A percentile compares a stretch with the other conserved stretches of the same genome.
Conservation (phyloP, 2,888 invertebrate species). For the Aplocera efformata region DNA sequence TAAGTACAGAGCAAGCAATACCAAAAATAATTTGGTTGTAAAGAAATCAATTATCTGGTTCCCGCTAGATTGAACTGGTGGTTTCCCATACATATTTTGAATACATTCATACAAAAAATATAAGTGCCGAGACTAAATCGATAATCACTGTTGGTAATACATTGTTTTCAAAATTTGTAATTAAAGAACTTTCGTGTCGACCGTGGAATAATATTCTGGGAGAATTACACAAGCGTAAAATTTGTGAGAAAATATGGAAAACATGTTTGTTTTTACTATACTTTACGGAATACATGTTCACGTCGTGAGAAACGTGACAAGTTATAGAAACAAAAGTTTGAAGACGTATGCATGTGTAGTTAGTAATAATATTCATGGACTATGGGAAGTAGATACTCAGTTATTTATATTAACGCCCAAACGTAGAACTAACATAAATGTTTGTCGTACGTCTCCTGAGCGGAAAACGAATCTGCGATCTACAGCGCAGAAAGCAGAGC, state of each 20-base stretch:
- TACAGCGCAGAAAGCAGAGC: too few species aligned
- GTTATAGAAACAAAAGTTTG: too few species aligned
- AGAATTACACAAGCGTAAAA: slow-evolving; percentile 12
- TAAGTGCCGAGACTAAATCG: slow-evolving; percentile 58
- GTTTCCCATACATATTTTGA: slow-evolving; percentile 61
- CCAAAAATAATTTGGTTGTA: slow-evolving; percentile 57
- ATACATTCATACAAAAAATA: slow-evolving; percentile 44
- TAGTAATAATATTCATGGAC: too few species aligned
- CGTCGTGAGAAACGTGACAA: too few species aligned
- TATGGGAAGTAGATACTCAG: too few species aligned
- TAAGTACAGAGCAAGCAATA: slow-evolving; percentile 49
- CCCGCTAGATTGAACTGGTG: slow-evolving; percentile 57
- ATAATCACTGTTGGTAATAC: slow-evolving; percentile 58
- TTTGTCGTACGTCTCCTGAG: too few species aligned
- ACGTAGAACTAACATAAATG: too few species aligned
- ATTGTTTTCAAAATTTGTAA: slow-evolving; percentile 34
- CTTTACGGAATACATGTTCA: too few species aligned
- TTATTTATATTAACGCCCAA: too few species aligned
- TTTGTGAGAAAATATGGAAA: slow-evolving; percentile 6
- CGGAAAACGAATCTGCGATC: too few species aligned
- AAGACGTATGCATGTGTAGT: too few species aligned
- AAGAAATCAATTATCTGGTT: slow-evolving; percentile 60
- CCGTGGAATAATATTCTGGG: slow-evolving; percentile 20
- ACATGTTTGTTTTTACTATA: slow-evolving; percentile 2
- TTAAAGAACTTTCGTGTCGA: slow-evolving; percentile 23